Conservation (phyloP, 2,113 vertebrate species). For the Xiphias gladius region DNA sequence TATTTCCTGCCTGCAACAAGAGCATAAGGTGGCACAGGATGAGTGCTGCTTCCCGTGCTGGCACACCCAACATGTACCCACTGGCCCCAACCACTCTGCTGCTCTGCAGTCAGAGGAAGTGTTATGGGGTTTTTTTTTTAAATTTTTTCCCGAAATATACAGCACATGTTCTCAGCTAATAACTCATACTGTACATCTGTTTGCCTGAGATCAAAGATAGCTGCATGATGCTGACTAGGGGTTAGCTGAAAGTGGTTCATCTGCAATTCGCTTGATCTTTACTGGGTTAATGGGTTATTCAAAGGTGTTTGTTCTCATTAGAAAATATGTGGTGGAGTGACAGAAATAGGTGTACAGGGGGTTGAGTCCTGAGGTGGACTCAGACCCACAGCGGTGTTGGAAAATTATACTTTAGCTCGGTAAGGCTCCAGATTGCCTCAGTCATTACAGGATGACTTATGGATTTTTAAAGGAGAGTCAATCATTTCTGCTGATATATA, state of each 20-base stretch:
- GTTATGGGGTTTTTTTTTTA: background rate
- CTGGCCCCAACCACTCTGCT: conserved; percentile 8
- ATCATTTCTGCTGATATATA: background rate
- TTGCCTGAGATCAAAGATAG: conserved; percentile 50
- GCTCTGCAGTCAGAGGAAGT: conserved; percentile 37
- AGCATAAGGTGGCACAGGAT: conserved; percentile 83
- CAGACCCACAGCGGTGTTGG: background rate
- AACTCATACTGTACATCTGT: conserved; percentile 33
- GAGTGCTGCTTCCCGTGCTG: conserved; percentile 83
- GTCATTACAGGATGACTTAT: conserved; percentile 1
- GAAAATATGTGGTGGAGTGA: background rate
- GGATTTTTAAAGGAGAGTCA: background rate
- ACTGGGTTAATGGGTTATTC: background rate
- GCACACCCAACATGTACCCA: conserved; percentile 73
- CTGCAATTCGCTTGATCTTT: conserved; percentile 23
- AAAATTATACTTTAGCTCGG: background rate
- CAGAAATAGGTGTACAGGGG: background rate
- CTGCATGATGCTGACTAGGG: background rate
- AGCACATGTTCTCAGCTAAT: conserved; percentile 8
- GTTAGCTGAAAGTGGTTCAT: conserved; percentile 16
- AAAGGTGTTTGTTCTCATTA: background rate
- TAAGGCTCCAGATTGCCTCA: background rate
- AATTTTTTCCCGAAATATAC: background rate
- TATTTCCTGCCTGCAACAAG: conserved; percentile 82
- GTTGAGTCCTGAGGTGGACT: background rate